phyloP scores from a whole-genome alignment of 2,113 vertebrate species.

The Corythornis cristatus region DNA sequence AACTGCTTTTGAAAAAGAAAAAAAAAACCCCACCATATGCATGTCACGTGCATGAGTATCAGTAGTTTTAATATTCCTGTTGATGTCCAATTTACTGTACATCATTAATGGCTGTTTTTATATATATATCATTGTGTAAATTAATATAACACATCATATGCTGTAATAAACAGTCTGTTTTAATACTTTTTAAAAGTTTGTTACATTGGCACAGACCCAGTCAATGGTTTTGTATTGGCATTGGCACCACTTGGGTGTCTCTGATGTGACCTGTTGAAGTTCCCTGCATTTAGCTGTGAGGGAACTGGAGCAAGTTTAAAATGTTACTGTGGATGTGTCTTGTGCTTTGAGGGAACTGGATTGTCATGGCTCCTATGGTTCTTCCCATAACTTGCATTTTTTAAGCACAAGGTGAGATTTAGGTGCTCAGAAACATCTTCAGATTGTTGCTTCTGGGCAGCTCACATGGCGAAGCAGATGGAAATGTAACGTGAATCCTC shows the following conservation, averaged over 20 bases:
- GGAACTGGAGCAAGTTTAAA: not conserved
- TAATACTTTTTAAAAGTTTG: constrained; percentile 75
- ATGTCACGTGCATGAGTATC: constrained; percentile 81
- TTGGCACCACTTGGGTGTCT: not conserved
- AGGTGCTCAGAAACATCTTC: not conserved
- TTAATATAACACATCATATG: constrained; percentile 85
- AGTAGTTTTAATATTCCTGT: constrained; percentile 77
- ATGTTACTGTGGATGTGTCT: not conserved
- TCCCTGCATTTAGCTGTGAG: not conserved
- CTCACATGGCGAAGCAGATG: not conserved
- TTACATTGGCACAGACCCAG: constrained; percentile 64
- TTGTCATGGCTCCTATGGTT: not conserved
- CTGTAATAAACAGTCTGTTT: constrained; percentile 84
- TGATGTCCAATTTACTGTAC: constrained; percentile 81
- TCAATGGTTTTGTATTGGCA: not conserved
- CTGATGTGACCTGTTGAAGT: not conserved
- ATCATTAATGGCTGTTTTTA: constrained; percentile 81
- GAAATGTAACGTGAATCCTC: not conserved
- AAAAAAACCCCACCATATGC: constrained; percentile 67
- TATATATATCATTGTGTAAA: constrained; percentile 85
- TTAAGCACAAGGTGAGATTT: not conserved
- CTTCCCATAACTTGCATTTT: not conserved
- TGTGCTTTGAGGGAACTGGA: not conserved
- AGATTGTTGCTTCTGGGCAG: not conserved
- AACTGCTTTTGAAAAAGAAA: constrained; percentile 68